A percentile compares a stretch with the other conserved stretches of the same genome.
phyloP scores from a whole-genome alignment of 1,140 invertebrate genomes.

The Pomacea maculata region DNA sequence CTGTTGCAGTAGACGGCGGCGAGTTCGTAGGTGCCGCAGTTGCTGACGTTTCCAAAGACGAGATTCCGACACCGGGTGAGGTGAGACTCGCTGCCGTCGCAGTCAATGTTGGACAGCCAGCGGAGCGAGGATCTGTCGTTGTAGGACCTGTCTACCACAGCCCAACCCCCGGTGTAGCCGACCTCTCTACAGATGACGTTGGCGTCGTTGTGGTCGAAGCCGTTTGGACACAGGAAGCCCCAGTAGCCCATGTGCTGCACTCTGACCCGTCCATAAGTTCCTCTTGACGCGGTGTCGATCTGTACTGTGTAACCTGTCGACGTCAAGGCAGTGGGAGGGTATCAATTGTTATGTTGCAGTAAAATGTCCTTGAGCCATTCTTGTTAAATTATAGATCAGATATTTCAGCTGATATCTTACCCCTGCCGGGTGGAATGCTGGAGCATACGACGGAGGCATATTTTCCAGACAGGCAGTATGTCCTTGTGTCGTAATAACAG shows the following conservation, averaged over 20 bases:
- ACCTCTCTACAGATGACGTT: slow-evolving; percentile 51
- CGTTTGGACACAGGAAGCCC: slow-evolving; percentile 52
- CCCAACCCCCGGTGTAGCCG: slow-evolving; percentile 45
- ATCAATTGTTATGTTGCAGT: too few relatives aligned
- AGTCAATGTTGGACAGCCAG: slow-evolving; percentile 46
- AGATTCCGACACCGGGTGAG: slow-evolving; percentile 38
- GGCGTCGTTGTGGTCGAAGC: slow-evolving; percentile 53
- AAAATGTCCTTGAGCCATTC: too few relatives aligned
- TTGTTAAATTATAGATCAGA: too few relatives aligned
- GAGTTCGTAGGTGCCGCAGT: slow-evolving; percentile 20
- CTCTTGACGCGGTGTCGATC: neutral
- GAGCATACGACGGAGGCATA: slow-evolving; percentile 53
- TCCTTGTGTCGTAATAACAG: slow-evolving; percentile 37
- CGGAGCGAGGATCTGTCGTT: slow-evolving; percentile 32
- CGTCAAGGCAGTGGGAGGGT: too few relatives aligned
- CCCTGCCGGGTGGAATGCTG: neutral
- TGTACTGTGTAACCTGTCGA: slow-evolving; percentile 6
- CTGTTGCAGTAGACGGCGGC: slow-evolving; percentile 37
- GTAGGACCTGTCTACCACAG: slow-evolving; percentile 23
- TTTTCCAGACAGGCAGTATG: slow-evolving; percentile 18
- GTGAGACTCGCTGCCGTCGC: slow-evolving; percentile 43
- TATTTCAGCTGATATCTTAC: neutral
- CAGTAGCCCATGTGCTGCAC: slow-evolving; percentile 42
- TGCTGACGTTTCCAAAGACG: slow-evolving; percentile 37
- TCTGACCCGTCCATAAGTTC: slow-evolving; percentile 25